Base-by-base conservation (phyloP, 2,888 invertebrate genomes). In the Carabus problematicus region DNA sequence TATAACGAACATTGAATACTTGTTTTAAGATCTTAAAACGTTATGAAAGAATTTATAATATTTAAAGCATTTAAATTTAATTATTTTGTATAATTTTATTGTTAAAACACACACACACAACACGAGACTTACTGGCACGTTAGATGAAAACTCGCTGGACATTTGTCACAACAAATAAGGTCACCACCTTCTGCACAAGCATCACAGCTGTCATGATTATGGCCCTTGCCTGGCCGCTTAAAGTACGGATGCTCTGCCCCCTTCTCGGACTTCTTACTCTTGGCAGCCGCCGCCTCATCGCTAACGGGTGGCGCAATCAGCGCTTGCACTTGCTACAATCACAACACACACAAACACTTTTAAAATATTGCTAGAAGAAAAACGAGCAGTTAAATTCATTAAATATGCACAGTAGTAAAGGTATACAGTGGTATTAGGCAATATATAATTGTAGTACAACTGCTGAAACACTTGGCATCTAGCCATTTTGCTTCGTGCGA, bases 101-200 rank as follows among this genome's bases (percentile, higher is more conserved):
- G 29, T 29, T 3, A 2, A 29, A 2, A 29, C 29, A 29, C 29
- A 29, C 29, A 29, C 29, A 29, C 29, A 29, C 29, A 29, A 12
- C 8, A n/a, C n/a, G 29, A 69, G 75, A 85, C 89, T 90, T 83
- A 97, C 96, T 97, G 95, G 89, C 98, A 98, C 75, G 92, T 90
- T 70, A 97, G 86, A 84, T 98, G 98, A 83, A 98, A 98, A 72
- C 97, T 95, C 40, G 95, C 94, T 0, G 97, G 96, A 77, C 98
- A 98, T 72, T 91, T 91, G 81, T 98, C 97, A 80, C 98, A 98
- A 82, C 97, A 97, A 70, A 98, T 89, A 43, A 98, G 84, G 81
- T 96, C 95, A 1, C 98, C 97, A 41, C 96, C 96, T 84, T 97
- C 97, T 64, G 91, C 89, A 80, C 98, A 98, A 64, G 95, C 93